Base-by-base conservation (phyloP, 2,888 invertebrate genomes). In the Eurois occulta region DNA sequence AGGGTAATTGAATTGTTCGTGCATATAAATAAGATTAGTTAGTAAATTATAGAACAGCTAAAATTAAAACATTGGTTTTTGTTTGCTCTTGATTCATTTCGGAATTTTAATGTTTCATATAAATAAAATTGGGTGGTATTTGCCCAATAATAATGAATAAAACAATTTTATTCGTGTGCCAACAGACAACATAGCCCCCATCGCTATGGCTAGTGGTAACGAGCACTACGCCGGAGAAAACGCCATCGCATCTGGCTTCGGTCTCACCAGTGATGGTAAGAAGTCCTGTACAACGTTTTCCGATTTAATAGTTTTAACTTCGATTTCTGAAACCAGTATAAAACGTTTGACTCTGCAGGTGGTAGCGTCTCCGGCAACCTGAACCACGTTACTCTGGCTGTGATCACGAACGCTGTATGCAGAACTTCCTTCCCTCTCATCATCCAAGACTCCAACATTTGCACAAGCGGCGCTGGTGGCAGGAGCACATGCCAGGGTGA, bases 221-320 rank as follows among this genome's bases (percentile, higher is more conserved):
- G 87, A 93, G 24, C 32, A 67, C 74, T 95, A 89, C 72, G 88
- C 78, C 38, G 92, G 92, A 38, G 43, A 74, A 5, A 76, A 55
- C 0, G 95, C 92, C 48, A 70, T 89, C 55, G 95, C 94, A 32
- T 93, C 94, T n/a, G 95, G 95, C 55, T 95, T 91, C 72, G 95
- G 95, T 52, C 68, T 78, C 8, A 91, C 89, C 8, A 60, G 68
- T 24, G 80, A 80, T n/a, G 21, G 80, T 83, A 70, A 38, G 65
- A 0, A 55, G 2, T 21, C 16, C 1, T 48, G 41, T 4, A 28
- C 7, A 48, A 6, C 1, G 0, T n/a, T 18, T 16, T 43, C 48
- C 0, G 0, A 38, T 41, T 35, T 13, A 3, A 8, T 0, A 55
- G 21, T 21, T 16, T 68, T 8, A 28, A 21, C 32, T 41, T 24